Percentiles rank a stretch among this genome's conserved stretches.
Conservation (phyloP, 1,140 invertebrate species). For the Harpegnathos saltator region DNA sequence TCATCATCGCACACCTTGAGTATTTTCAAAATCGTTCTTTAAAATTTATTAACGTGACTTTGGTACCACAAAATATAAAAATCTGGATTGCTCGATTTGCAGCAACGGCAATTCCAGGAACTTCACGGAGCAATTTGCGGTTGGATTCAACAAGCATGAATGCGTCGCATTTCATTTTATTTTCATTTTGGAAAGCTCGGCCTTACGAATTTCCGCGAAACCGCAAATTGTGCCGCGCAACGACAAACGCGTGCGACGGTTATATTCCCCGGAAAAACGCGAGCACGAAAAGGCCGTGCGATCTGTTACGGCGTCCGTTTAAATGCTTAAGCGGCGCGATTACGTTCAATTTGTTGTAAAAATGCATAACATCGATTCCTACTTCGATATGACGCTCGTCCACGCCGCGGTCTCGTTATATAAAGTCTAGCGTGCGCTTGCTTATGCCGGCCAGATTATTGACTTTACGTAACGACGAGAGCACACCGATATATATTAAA, state of each 20-base stretch:
- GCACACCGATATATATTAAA: conserved; percentile 14
- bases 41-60: too few species aligned
- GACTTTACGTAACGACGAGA: conserved; percentile 19
- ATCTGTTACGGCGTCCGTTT: not conserved
- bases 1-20: too few species aligned
- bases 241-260: not conserved
- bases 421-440: not conserved
- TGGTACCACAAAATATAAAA: too few species aligned
- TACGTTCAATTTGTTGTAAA: not conserved
- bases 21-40: too few species aligned
- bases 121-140: too few species aligned
- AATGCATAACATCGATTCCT: conserved; percentile 24
- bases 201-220: too few species aligned
- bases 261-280: not conserved
- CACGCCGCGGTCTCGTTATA: not conserved
- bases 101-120: too few species aligned
- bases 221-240: too few species aligned
- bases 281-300: not conserved
- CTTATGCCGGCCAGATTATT: conserved; percentile 23
- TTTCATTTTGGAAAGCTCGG: too few species aligned
- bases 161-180: too few species aligned
- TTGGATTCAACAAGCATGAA: too few species aligned
- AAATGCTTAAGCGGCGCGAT: not conserved
- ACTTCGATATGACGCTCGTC: not conserved
- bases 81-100: too few species aligned